Conservation (phyloP, 1,140 invertebrate species). For the Diuraphis noxia region DNA sequence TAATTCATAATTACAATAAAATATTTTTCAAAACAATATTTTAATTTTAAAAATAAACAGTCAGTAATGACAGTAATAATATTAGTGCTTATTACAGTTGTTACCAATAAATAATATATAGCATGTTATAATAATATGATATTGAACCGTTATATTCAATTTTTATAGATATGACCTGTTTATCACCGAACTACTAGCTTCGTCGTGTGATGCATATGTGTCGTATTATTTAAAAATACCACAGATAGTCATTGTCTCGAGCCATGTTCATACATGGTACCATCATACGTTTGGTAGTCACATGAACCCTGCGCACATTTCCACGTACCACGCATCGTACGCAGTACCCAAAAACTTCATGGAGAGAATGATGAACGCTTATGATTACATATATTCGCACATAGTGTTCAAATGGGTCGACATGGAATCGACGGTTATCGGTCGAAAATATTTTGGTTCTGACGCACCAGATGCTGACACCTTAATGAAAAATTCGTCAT, state of each 20-base stretch:
- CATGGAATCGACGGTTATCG: conserved; percentile 18
- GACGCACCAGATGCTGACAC: conserved; percentile 62
- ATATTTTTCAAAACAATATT: not conserved
- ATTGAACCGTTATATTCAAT: not conserved
- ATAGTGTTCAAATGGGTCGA: not conserved
- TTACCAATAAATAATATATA: too few relatives aligned
- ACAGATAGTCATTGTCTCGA: conserved; percentile 65
- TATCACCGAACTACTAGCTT: conserved; percentile 55
- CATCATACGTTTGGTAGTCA: conserved; percentile 60
- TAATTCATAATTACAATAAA: not conserved
- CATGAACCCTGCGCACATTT: conserved; percentile 55
- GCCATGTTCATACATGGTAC: conserved; percentile 67
- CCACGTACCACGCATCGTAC: conserved; percentile 43
- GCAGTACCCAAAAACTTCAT: conserved; percentile 50
- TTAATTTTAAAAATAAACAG: not conserved
- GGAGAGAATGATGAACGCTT: conserved; percentile 54
- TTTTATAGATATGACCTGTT: conserved; percentile 54
- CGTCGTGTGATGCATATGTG: conserved; percentile 56
- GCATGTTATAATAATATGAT: not conserved
- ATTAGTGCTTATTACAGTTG: too few relatives aligned
- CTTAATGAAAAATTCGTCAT: conserved; percentile 65
- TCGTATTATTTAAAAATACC: conserved; percentile 60
- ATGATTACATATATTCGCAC: conserved; percentile 40
- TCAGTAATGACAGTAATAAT: not conserved
- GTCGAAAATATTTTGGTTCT: conserved; percentile 55